Evolutionary conservation across 2,888 invertebrate species (phyloP), one percentile per base, ranked within the genome.

Genomic region (Stenurella melanura): DNA sequence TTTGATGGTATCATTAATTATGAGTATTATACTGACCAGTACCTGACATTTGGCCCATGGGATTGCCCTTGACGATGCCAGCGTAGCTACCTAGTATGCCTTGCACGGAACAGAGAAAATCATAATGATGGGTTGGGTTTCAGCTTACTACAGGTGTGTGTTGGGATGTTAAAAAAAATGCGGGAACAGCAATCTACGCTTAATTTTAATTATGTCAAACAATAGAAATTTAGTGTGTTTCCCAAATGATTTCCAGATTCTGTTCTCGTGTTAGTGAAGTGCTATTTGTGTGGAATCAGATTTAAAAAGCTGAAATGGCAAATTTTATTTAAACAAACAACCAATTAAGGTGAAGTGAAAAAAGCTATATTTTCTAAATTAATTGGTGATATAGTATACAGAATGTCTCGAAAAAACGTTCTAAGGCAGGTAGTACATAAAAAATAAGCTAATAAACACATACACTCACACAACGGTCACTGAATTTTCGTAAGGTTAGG

Each of bases 1-100:
- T 70, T 10, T 70, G 70, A 70, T 60, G 70, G 58, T 60, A 70
- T 70, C 42, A 19, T n/a, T 70, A 60, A 70, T 60, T 38, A 60
- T 78, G 73, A 74, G 77, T 83, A 81, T 83, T 83, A 90, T 90
- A 90, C 91, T 92, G 92, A 92, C 92, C 91, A 91, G 93, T 94
- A 96, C 96, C 96, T 95, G 96, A 94, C 94, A 96, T 94, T 92
- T 92, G 91, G 92, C 93, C 93, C 90, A 93, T 93, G 90, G 94
- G 94, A 87, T 94, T 94, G 90, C 96, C 96, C 91, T 95, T 95
- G 91, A 97, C 93, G 91, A 96, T 95, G 91, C 95, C 95, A 90
- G 96, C 96, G 94, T 97, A 97, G 92, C 95, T 94, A 93, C 92
- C 92, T 92, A 89, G 89, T 88, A 89, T 88, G 89, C 90, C 90